These are phyloP conservation scores for Idaea biselata DNA, from an alignment of 2,888 invertebrate genomes.

Conservation along the genomic window DNA sequence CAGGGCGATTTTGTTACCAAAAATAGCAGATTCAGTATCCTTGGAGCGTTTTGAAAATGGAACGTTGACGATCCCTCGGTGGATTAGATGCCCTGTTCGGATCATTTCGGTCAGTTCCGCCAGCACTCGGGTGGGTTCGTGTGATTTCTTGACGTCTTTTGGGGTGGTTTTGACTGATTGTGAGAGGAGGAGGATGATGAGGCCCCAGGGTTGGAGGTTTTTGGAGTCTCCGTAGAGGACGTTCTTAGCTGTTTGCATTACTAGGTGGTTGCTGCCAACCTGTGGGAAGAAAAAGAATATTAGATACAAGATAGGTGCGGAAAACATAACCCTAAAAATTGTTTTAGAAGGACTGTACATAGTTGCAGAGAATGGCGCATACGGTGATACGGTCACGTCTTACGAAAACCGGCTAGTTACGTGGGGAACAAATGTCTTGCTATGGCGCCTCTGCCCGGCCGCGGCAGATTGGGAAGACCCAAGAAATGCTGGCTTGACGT, in stretches of 20 bases:
- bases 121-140: constrained; percentile 70
- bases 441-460: no score
- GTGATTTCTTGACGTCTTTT: constrained; percentile 76
- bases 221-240: constrained; percentile 91
- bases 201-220: constrained; percentile 92
- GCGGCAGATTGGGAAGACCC: no score
- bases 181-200: constrained; percentile 90
- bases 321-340: no score
- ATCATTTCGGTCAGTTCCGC: constrained; percentile 92
- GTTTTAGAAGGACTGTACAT: no score
- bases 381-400: no score
- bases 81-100: constrained; percentile 90
- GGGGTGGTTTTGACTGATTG: constrained; percentile 84
- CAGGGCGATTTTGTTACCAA: constrained; percentile 93
- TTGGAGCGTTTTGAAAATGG: constrained; percentile 77
- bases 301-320: no score
- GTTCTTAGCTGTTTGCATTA: constrained; percentile 91
- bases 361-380: no score
- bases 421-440: no score
- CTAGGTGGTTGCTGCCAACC: constrained; percentile 92
- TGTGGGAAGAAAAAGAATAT: constrained; percentile 44
- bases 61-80: constrained; percentile 81
- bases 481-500: no score
- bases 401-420: no score
- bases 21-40: constrained; percentile 86